A percentile compares a stretch with the other conserved stretches of the same genome.
Conservation (phyloP, 2,888 invertebrate species). For the Stenolophus ochropezus region DNA sequence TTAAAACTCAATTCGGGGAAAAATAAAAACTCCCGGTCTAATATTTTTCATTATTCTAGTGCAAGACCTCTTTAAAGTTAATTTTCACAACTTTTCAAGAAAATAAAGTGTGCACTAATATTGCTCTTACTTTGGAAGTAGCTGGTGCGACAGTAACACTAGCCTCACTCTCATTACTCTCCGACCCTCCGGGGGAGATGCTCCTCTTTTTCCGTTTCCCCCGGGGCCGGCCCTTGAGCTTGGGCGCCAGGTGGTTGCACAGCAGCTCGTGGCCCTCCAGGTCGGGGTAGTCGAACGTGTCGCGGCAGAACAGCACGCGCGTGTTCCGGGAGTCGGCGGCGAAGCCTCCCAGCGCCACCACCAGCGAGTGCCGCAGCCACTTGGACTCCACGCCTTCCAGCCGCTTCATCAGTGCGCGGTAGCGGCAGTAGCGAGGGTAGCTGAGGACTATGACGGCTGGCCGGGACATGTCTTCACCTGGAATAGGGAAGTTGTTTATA, state of each 20-base stretch:
- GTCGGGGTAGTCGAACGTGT: slow-evolving; percentile 92
- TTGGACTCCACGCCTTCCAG: slow-evolving; percentile 82
- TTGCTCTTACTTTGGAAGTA: slow-evolving; percentile 68
- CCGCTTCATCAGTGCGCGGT: slow-evolving; percentile 83
- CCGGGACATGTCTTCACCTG: background rate
- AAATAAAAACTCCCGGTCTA: no score
- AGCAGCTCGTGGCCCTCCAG: slow-evolving; percentile 90
- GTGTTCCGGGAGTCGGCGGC: slow-evolving; percentile 78
- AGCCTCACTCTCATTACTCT: slow-evolving; percentile 80
- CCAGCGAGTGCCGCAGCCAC: slow-evolving; percentile 84
- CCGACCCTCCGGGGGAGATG: slow-evolving; percentile 76
- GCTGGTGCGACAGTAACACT: slow-evolving; percentile 70
- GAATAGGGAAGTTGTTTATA: no score
- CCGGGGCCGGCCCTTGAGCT: slow-evolving; percentile 87
- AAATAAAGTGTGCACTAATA: no score
- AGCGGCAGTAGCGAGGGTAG: slow-evolving; percentile 91
- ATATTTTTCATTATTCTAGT: no score
- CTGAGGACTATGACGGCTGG: slow-evolving; percentile 84
- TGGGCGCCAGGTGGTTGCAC: slow-evolving; percentile 92
- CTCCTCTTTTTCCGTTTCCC: slow-evolving; percentile 83
- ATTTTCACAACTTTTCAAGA: no score
- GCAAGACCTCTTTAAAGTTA: no score
- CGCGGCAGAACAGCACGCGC: slow-evolving; percentile 88
- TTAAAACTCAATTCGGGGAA: no score
- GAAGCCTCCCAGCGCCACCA: slow-evolving; percentile 87